Evolutionary conservation across 2,113 vertebrate species (phyloP), one percentile per base, ranked within the genome.

Genomic region (Halichoerus grypus): DNA sequence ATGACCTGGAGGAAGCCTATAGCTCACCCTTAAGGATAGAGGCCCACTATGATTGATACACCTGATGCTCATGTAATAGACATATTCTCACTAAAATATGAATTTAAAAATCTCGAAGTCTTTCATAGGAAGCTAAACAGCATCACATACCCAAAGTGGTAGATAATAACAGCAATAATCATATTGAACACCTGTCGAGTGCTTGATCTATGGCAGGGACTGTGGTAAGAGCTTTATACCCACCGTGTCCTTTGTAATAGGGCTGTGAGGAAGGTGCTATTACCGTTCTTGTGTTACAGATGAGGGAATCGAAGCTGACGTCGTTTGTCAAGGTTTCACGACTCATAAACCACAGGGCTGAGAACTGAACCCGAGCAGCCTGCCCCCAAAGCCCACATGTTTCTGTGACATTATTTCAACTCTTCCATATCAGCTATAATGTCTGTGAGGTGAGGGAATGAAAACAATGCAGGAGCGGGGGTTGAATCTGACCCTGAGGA

Each of bases 31-130:
- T 86, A 36, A 94, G 61, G 4, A 39, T 2, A 36, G 33, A 89
- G 63, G 31, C 22, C n/a, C 9, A 24, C 46, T 61, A 33, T 57
- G 55, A 59, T 51, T 11, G 12, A 51, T 49, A 51, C 14, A 19
- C 57, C 36, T 55, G 55, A 36, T 74, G 55, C 22, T 92, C 79
- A 61, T n/a, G 18, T 46, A 55, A 61, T 28, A 46, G 39, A 80
- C 61, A 36, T 22, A 51, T 67, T 67, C 13, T 31, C 39, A 61
- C 39, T 90, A 36, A 86, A 81, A 92, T 80, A 33, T 55, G 69
- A 19, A 72, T 91, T 85, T 79, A 81, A 85, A 69, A 90, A 72
- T 65, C 33, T 92, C 13, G 28, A 39, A 33, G 49, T 86, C 42
- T 61, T 72, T 91, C 14, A 49, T 18, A 72, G 76, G 65, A 77